Evolutionary conservation across 2,797 vertebrate species (phyloP).

Genomic region (Sciurus carolinensis): DNA sequence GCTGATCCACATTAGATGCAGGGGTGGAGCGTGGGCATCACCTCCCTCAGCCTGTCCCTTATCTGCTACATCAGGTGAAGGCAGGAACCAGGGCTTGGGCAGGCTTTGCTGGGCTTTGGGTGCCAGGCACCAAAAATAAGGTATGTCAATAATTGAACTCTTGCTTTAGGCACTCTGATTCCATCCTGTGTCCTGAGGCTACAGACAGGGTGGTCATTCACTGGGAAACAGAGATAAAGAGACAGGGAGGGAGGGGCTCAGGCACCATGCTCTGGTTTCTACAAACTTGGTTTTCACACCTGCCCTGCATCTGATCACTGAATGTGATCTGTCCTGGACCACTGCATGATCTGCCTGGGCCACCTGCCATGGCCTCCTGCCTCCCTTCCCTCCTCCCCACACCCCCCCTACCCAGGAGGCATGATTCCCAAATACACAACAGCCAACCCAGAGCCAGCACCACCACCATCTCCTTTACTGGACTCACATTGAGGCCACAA

Average conservation of each 20-base stretch:
- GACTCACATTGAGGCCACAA: too few relatives aligned
- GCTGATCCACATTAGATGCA: background rate
- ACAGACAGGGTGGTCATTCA: constrained; percentile 52
- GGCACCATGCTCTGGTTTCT: too few relatives aligned
- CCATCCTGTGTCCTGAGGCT: background rate
- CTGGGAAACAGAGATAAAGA: background rate
- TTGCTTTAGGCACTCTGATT: background rate
- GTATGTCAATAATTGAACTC: background rate
- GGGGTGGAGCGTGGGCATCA: background rate
- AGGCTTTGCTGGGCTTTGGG: background rate
- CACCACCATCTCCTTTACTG: too few relatives aligned
- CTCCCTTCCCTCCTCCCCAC: too few relatives aligned
- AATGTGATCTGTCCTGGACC: too few relatives aligned
- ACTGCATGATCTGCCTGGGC: too few relatives aligned
- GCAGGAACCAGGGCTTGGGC: background rate
- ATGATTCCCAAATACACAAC: too few relatives aligned
- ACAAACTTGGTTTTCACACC: too few relatives aligned
- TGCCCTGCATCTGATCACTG: too few relatives aligned
- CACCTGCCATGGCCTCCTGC: too few relatives aligned
- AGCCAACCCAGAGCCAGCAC: too few relatives aligned
- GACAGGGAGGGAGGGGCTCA: background rate
- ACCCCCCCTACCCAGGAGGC: too few relatives aligned
- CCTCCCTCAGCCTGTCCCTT: background rate
- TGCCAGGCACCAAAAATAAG: background rate
- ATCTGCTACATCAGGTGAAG: background rate